phyloP scores from a whole-genome alignment of 2,113 vertebrate genomes.

The Rousettus leschenaultii region DNA sequence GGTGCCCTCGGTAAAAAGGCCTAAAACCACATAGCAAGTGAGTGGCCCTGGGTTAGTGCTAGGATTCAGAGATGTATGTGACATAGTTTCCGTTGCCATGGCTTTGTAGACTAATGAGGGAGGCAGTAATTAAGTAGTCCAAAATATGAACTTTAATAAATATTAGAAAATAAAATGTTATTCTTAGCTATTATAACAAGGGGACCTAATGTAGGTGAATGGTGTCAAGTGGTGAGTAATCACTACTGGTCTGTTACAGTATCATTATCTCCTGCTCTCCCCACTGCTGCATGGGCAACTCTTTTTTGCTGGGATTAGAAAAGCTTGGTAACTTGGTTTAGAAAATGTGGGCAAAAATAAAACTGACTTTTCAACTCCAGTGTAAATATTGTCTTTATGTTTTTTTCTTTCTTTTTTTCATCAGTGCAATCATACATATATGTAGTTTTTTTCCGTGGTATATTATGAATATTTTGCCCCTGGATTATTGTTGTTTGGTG shows the following conservation, averaged over 20 bases:
- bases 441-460: not conserved
- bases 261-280: not conserved
- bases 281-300: no score
- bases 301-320: not conserved
- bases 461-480: not conserved
- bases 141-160: not conserved
- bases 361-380: not conserved
- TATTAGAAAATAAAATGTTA: not conserved
- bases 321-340: not conserved
- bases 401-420: not conserved
- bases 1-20: no score
- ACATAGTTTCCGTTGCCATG: not conserved
- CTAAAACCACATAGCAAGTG: not conserved
- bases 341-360: not conserved
- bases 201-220: not conserved
- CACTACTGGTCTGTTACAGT: rapidly evolving
- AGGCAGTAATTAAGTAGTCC: not conserved
- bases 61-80: not conserved
- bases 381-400: no score
- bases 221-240: not conserved
- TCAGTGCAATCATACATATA: not conserved
- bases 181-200: not conserved
- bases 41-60: no score
- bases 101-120: not conserved
- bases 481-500: not conserved